Conservation (phyloP, 2,888 invertebrate species). For the Ophion obscuratus region DNA sequence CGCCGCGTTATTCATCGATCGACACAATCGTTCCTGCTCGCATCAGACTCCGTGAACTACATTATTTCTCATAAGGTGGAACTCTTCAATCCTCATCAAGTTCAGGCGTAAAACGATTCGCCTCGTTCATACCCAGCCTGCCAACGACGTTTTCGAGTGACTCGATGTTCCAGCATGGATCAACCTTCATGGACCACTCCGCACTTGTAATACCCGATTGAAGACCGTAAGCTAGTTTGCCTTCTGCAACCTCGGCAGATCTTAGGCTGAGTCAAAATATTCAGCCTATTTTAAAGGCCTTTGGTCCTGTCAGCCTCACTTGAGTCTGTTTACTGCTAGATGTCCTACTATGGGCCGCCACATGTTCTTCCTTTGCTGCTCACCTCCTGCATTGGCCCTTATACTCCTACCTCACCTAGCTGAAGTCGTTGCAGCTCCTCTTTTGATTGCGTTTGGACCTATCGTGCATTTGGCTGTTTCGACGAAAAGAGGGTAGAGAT, state of each 20-base stretch:
- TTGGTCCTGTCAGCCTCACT: too few species aligned
- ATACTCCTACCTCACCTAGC: too few species aligned
- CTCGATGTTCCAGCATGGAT: background rate
- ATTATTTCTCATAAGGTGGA: constrained; percentile 11
- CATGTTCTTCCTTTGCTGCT: too few species aligned
- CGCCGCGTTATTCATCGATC: constrained; percentile 38
- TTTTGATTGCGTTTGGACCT: too few species aligned
- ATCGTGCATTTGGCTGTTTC: too few species aligned
- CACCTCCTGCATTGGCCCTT: too few species aligned
- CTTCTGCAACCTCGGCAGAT: constrained; percentile 20
- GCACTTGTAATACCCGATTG: background rate
- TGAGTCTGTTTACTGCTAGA: too few species aligned
- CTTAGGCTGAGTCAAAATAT: background rate
- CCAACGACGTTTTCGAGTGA: constrained; percentile 10
- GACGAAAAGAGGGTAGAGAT: too few species aligned
- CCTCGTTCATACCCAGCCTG: background rate
- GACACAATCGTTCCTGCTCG: constrained; percentile 17
- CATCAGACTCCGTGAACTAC: background rate
- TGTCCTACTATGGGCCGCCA: too few species aligned
- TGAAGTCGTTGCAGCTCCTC: too few species aligned
- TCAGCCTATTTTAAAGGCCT: too few species aligned
- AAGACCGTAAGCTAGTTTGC: background rate
- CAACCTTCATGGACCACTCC: background rate
- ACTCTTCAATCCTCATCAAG: constrained; percentile 34
- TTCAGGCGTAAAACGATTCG: background rate